Evolutionary conservation across 2,113 vertebrate genomes (phyloP).

Genomic region (Notothenia coriiceps): DNA sequence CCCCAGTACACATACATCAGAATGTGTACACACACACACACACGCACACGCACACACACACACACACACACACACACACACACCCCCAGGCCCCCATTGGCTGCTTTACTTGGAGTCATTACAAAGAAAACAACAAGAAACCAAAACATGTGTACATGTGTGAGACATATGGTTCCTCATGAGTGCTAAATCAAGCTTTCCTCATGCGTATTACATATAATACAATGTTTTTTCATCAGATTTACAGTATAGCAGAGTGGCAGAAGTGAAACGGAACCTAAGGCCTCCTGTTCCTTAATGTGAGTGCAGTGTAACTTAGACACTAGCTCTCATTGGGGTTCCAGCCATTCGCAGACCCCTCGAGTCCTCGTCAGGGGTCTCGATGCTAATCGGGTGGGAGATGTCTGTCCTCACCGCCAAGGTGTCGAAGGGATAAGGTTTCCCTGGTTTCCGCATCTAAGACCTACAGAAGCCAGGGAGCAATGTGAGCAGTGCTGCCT

Average conservation of each 20-base stretch:
- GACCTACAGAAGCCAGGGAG: constrained; percentile 53
- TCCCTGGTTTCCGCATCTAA: constrained; percentile 50
- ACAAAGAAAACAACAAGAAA: constrained; percentile 32
- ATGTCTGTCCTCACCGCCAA: constrained; percentile 62
- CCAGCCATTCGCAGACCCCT: constrained; percentile 15
- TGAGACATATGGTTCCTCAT: constrained; percentile 1
- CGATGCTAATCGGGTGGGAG: constrained; percentile 59
- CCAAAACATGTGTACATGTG: constrained; percentile 18
- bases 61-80: background rate
- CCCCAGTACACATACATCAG: background rate
- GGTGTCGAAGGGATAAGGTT: constrained; percentile 64
- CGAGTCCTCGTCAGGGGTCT: constrained; percentile 25
- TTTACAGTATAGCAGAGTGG: background rate
- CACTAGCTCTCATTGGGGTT: constrained; percentile 2
- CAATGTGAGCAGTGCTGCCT: constrained; percentile 20
- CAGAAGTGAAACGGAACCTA: background rate
- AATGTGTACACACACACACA: background rate
- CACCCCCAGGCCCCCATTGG: background rate
- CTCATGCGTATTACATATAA: background rate
- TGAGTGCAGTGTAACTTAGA: constrained; percentile 2
- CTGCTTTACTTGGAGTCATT: constrained; percentile 17
- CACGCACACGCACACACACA: background rate
- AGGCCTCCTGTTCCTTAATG: background rate
- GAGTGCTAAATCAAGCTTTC: constrained; percentile 6
- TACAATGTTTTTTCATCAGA: background rate